phyloP scores from a whole-genome alignment of 1,140 invertebrate genomes.

The Phocides pigmalion region DNA sequence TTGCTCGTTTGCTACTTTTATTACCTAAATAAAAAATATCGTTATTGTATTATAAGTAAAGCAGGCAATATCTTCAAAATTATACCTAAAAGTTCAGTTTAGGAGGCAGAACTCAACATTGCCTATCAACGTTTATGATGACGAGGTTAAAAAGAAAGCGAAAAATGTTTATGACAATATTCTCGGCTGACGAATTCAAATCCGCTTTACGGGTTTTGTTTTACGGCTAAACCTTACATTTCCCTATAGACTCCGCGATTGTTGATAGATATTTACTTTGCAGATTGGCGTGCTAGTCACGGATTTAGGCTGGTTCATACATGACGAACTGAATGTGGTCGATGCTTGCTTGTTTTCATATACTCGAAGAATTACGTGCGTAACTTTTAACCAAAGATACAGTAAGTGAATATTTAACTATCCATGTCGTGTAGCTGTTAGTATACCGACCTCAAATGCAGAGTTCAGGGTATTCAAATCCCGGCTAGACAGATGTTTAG shows the following conservation, averaged over 20 bases:
- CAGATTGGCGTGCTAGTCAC: constrained; percentile 3
- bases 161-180: constrained; percentile 25
- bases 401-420: too few relatives aligned
- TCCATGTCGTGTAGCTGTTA: too few relatives aligned
- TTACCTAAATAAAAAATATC: too few relatives aligned
- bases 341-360: neutral
- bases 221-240: constrained; percentile 28
- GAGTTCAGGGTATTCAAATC: too few relatives aligned
- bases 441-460: too few relatives aligned
- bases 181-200: constrained; percentile 28
- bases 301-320: neutral
- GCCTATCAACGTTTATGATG: constrained; percentile 16
- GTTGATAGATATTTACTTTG: constrained; percentile 13
- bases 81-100: neutral
- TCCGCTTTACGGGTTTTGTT: constrained; percentile 22
- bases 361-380: too few relatives aligned
- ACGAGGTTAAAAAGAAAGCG: constrained; percentile 19
- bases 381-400: too few relatives aligned
- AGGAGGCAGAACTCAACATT: constrained; percentile 1
- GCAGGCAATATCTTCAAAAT: too few relatives aligned
- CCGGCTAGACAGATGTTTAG: too few relatives aligned
- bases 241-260: constrained; percentile 17
- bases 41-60: too few relatives aligned
- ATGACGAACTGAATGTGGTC: neutral
- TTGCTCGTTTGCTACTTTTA: too few relatives aligned